Base-by-base conservation (phyloP, 2,888 invertebrate species). In the Plagodis pulveraria region DNA sequence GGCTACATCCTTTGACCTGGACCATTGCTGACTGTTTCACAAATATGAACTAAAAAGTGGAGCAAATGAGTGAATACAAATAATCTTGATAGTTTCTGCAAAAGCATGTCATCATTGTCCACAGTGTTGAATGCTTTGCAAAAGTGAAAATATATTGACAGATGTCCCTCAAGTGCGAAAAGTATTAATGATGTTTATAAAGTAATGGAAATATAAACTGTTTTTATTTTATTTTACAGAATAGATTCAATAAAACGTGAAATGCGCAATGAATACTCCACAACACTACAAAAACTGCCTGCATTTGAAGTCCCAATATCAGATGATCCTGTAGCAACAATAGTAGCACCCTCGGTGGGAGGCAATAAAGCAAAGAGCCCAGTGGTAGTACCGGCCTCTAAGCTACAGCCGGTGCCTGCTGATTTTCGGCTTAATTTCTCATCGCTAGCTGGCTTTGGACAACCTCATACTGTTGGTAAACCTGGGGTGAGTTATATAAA, bases 331-430 rank as follows among this genome's bases (percentile, higher is more conserved):
- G 10, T 40, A 8, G 5, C 8, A 40, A 8, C 40, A 22, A 22
- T 22, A 8, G 9, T 5, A 40, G 5, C 10, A 10, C 40, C n/a
- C 6, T 33, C 12, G 0, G 67, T 45, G 0, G 84, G 78, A 45
- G 58, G 50, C 5, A 50, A 47, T 5, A 54, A 10, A 11, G 5
- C 44, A 0, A 55, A 9, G 42, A 36, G 38, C 10, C 82, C 77
- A 22, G 5, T 87, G 5, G 86, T 91, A 41, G 66, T 91, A 54
- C 87, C 91, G n/a, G 88, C 88, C 0, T 89, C 91, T 0, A 91
- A 91, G 58, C 60, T 92, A 7, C 84, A 86, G 12, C 89, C 92
- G 0, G 50, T 92, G 40, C 89, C 93, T 0, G 77, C 90, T 0
- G 84, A 87, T 57, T 86, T 83, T 38, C 73, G 87, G 6, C 66